Conservation (phyloP, 2,113 vertebrate species). For the Beaufortia kweichowensis region DNA sequence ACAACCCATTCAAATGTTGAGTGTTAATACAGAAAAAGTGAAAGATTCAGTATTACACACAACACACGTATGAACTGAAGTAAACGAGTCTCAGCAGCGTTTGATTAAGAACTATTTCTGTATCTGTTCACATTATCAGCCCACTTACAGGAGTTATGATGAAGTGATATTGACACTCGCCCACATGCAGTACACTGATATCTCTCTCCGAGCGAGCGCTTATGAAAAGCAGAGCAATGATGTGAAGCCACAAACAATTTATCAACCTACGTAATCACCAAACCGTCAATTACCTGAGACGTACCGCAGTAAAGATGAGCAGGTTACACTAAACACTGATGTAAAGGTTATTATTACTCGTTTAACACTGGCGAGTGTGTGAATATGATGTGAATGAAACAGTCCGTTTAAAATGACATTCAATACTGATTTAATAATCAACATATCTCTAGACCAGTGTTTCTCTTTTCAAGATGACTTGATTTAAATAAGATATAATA, state of each 20-base stretch:
- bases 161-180: constrained; percentile 27
- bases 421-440: neutral
- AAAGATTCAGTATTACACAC: neutral
- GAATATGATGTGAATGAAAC: neutral
- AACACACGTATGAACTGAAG: neutral
- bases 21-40: neutral
- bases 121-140: constrained; percentile 27
- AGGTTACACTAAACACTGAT: constrained; percentile 16
- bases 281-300: constrained; percentile 43
- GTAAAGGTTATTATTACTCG: neutral
- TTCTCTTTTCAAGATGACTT: no score
- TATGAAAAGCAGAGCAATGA: constrained; percentile 33
- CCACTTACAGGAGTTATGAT: constrained; percentile 9
- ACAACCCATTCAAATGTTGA: neutral
- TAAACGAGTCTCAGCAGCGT: neutral
- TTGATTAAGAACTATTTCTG: constrained; percentile 30
- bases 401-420: no score
- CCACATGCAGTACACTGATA: constrained; percentile 24
- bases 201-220: constrained; percentile 20
- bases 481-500: no score
- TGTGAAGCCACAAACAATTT: constrained; percentile 38
- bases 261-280: constrained; percentile 52
- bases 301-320: constrained; percentile 19
- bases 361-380: neutral
- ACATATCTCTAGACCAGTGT: neutral